Percentiles rank a stretch among this genome's conserved stretches.
phyloP scores from a whole-genome alignment of 2,797 vertebrate genomes.

The Carcharodon carcharias region DNA sequence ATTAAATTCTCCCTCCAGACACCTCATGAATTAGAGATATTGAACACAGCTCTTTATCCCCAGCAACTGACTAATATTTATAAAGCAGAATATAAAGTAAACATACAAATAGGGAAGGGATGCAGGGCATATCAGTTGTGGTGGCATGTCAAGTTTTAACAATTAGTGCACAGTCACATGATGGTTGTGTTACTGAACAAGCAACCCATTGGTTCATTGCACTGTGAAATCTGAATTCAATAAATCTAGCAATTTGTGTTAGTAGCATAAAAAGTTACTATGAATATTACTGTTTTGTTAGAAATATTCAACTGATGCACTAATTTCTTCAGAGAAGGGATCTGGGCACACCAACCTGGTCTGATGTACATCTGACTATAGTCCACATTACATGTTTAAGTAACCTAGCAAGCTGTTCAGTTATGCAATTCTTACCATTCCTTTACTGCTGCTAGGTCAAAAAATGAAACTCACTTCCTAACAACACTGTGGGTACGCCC shows the following conservation, averaged over 20 bases:
- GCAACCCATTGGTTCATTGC: background rate
- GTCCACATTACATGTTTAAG: background rate
- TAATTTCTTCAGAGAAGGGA: background rate
- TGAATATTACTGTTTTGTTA: background rate
- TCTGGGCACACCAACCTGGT: background rate
- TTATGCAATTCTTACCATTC: background rate
- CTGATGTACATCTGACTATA: background rate
- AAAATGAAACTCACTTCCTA: no score
- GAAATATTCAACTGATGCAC: background rate
- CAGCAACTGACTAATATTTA: background rate
- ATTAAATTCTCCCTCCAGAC: background rate
- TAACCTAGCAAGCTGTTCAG: background rate
- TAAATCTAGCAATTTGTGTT: background rate
- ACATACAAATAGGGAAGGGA: background rate
- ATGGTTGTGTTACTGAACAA: background rate
- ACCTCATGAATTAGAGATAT: background rate
- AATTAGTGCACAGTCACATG: background rate
- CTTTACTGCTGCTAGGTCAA: no score
- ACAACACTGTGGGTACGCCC: no score
- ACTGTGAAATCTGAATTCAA: background rate
- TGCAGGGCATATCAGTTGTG: background rate
- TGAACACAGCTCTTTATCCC: background rate
- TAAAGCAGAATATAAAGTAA: background rate
- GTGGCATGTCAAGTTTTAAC: background rate
- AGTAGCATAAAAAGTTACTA: background rate